Conservation (phyloP, 2,113 vertebrate species). For the Muntiacus muntjak region DNA sequence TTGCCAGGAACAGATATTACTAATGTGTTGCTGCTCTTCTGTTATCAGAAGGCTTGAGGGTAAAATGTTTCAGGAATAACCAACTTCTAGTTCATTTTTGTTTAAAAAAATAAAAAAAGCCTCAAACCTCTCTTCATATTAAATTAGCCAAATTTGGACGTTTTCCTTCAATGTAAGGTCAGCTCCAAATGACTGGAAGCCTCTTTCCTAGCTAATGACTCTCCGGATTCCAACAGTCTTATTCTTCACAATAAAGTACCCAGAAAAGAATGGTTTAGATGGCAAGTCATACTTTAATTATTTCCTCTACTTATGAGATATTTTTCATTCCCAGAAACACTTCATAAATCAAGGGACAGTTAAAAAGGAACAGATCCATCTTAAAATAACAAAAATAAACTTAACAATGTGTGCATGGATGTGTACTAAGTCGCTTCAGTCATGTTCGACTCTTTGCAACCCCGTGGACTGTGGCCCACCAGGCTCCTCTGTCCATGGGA, state of each 20-base stretch:
- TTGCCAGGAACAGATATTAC: neutral
- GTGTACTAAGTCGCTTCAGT: neutral
- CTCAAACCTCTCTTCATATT: neutral
- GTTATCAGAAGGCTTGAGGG: neutral
- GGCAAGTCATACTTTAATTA: neutral
- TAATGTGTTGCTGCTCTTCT: neutral
- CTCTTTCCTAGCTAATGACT: neutral
- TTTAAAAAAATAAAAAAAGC: neutral
- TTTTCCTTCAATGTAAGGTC: constrained; percentile 31
- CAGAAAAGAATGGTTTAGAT: neutral
- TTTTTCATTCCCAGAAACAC: neutral
- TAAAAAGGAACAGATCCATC: neutral
- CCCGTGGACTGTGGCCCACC: neutral
- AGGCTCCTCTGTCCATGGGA: neutral
- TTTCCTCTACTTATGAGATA: neutral
- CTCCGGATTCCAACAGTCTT: neutral
- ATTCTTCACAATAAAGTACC: neutral
- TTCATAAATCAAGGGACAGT: neutral
- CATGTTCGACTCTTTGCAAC: neutral
- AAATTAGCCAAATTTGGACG: constrained; percentile 24
- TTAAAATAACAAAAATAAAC: neutral
- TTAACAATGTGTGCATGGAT: neutral
- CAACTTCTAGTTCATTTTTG: neutral
- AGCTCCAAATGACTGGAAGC: neutral
- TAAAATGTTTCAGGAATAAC: neutral